phyloP scores from a whole-genome alignment of 2,113 vertebrate genomes.

The Tetrax tetrax region DNA sequence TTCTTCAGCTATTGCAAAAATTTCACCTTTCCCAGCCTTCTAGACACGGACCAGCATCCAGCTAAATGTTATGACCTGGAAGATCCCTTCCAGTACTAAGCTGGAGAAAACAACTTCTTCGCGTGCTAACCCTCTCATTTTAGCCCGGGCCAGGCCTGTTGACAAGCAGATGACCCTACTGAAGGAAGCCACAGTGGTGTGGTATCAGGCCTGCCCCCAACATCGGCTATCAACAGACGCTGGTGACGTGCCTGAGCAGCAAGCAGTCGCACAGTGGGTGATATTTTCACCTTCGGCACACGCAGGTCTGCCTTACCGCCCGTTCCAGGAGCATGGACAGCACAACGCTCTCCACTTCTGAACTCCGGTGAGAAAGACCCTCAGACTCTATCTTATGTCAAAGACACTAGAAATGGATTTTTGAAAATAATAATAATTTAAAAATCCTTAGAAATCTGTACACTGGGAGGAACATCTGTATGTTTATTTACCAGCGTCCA shows the following conservation, averaged over 20 bases:
- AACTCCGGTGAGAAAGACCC: background rate
- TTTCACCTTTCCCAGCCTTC: background rate
- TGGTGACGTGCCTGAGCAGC: background rate
- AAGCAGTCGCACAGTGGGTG: background rate
- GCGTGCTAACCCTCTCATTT: background rate
- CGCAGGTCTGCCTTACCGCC: background rate
- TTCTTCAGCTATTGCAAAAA: background rate
- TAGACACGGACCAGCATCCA: accelerated
- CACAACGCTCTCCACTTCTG: accelerated
- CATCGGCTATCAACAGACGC: background rate
- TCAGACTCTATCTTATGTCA: background rate
- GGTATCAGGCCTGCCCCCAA: background rate
- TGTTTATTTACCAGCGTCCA: background rate
- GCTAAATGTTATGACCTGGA: background rate
- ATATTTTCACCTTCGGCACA: background rate
- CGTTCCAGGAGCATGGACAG: accelerated
- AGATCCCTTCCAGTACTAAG: background rate
- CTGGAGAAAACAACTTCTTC: background rate
- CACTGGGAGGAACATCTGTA: background rate
- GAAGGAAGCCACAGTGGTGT: background rate
- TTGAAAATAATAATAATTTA: background rate
- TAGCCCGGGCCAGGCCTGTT: background rate
- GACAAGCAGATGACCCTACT: background rate
- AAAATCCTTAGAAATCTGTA: background rate
- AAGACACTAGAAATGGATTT: background rate